A percentile compares a stretch with the other conserved stretches of the same genome.
Evolutionary conservation across 2,888 invertebrate species (phyloP).

Genomic region (Plagodis pulveraria): DNA sequence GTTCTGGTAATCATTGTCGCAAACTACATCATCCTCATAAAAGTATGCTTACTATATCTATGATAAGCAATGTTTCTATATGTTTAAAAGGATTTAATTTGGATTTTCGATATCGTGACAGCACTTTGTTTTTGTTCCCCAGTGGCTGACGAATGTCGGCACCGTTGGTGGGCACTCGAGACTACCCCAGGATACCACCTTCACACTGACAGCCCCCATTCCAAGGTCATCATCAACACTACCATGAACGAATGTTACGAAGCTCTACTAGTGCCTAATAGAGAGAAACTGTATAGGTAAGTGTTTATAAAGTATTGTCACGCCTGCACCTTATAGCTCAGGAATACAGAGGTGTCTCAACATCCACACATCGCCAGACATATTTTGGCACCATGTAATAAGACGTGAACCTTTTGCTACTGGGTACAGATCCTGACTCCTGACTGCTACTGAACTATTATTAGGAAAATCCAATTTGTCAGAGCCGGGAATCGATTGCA

Average conservation of each 20-base stretch:
- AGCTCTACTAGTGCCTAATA: slow-evolving; percentile 56
- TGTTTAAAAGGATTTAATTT: no score
- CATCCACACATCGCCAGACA: no score
- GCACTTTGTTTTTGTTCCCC: slow-evolving; percentile 5
- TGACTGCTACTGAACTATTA: no score
- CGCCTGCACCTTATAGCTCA: background rate
- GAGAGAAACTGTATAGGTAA: slow-evolving; percentile 59
- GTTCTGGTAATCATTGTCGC: no score
- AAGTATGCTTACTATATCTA: no score
- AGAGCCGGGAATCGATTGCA: no score
- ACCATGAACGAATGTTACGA: slow-evolving; percentile 89
- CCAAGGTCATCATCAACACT: slow-evolving; percentile 84
- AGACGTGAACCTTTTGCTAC: no score
- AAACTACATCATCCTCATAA: no score
- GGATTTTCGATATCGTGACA: background rate
- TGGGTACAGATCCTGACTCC: no score
- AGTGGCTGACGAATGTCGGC: slow-evolving; percentile 77
- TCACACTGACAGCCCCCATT: slow-evolving; percentile 86
- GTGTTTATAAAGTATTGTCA: slow-evolving; percentile 7
- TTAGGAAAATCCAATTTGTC: no score
- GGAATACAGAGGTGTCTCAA: no score
- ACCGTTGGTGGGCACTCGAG: slow-evolving; percentile 91
- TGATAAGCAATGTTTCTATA: background rate
- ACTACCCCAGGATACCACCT: slow-evolving; percentile 90
- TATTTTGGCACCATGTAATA: no score